Evolutionary conservation across 2,888 invertebrate species (phyloP), one percentile per base, ranked within the genome.

Genomic region (Andrena dorsata): DNA sequence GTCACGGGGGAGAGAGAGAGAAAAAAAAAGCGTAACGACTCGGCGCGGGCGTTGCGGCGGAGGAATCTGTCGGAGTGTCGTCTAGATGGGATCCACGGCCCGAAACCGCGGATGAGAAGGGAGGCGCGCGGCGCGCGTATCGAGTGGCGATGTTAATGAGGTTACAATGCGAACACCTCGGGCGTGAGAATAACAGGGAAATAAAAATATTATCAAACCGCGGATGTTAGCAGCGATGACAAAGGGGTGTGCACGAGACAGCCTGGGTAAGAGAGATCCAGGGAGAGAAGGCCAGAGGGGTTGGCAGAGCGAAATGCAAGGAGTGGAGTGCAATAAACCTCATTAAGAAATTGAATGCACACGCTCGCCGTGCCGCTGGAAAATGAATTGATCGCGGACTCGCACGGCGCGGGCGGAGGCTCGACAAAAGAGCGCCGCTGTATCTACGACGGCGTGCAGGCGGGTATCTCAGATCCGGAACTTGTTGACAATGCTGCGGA

Each of bases 401-500:
- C 77, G 77, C 70, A 51, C 66, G 60, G 56, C 35, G 35, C 35
- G 35, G 35, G 35, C 71, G 81, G 64, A 8, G 49, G 63, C 69
- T 65, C 65, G 65, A 23, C 60, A 64, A 69, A 72, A 82, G 69
- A 71, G 49, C 20, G 41, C 56, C 51, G 47, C 20, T 16, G 70
- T 65, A 63, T 76, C 49, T 26, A 56, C 53, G 53, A 53, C 53
- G 47, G 64, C 56, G 64, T 78, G 85, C 79, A 77, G 87, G 83
- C 82, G 87, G 86, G 85, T 85, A 85, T 89, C 90, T 91, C 87
- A 91, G 88, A 91, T 92, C 92, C 92, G 92, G 92, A 92, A 92
- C 91, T 90, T 88, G 90, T 89, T 90, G 93, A 94, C 94, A 94
- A 94, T 93, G 92, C 87, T 90, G 83, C 93, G 94, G 94, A 94